A percentile compares a stretch with the other conserved stretches of the same genome.
Evolutionary conservation across 1,140 invertebrate species (phyloP).

Genomic region (Cyphomyrmex costatus): DNA sequence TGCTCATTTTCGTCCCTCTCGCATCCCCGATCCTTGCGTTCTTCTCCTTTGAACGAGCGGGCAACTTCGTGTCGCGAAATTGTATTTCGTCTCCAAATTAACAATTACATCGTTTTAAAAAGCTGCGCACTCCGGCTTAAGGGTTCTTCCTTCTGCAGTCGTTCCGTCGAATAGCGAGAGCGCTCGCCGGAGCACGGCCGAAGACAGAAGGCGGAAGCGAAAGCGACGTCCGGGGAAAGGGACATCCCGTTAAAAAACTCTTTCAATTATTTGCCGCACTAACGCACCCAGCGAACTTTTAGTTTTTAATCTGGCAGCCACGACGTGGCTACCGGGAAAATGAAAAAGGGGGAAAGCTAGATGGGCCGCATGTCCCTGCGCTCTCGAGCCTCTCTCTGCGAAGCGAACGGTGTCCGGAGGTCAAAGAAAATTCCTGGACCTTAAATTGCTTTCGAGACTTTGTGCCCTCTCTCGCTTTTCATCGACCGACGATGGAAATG

Average conservation of each 20-base stretch:
- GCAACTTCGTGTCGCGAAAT: slow-evolving; percentile 74
- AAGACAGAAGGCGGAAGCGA: slow-evolving; percentile 44
- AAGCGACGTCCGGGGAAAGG: slow-evolving; percentile 15
- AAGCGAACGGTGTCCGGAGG: slow-evolving; percentile 23
- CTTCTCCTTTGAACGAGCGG: slow-evolving; percentile 64
- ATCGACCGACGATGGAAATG: slow-evolving; percentile 18
- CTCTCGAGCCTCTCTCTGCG: slow-evolving; percentile 57
- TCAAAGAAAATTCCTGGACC: slow-evolving; percentile 65
- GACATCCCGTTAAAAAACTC: slow-evolving; percentile 64
- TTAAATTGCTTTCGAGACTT: slow-evolving; percentile 66
- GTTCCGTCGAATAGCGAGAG: slow-evolving; percentile 54
- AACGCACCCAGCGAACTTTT: slow-evolving; percentile 68
- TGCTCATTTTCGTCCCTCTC: slow-evolving; percentile 58
- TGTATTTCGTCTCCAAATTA: slow-evolving; percentile 77
- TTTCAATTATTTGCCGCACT: slow-evolving; percentile 72
- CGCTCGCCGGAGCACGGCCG: slow-evolving; percentile 4
- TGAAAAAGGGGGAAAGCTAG: slow-evolving; percentile 44
- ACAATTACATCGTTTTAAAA: slow-evolving; percentile 80
- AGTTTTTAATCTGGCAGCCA: slow-evolving; percentile 65
- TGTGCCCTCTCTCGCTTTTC: slow-evolving; percentile 29
- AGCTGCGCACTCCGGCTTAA: slow-evolving; percentile 66
- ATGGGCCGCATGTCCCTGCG: slow-evolving; percentile 45
- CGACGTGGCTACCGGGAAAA: slow-evolving; percentile 60
- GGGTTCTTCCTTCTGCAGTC: slow-evolving; percentile 48
- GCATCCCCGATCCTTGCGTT: slow-evolving; percentile 15